phyloP scores from a whole-genome alignment of 2,888 invertebrate species.

The Nymphalis c-album region DNA sequence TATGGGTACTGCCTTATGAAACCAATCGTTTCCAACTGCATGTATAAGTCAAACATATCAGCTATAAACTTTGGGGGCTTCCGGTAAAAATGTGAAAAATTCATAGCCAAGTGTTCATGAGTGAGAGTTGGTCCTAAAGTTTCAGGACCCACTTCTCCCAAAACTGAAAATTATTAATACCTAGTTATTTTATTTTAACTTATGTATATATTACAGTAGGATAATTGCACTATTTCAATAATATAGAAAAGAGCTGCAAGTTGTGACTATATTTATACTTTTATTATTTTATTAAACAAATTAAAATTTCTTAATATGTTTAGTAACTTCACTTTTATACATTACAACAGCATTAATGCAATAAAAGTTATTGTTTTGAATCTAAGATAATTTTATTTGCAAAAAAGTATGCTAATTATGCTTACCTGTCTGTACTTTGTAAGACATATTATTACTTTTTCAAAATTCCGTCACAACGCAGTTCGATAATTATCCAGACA shows the following conservation, averaged over 20 bases:
- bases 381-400: too few species aligned
- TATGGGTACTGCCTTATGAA: slow-evolving; percentile 88
- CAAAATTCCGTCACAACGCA: not conserved
- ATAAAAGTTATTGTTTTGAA: too few species aligned
- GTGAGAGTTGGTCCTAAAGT: slow-evolving; percentile 85
- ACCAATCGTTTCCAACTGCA: slow-evolving; percentile 82
- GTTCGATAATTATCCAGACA: too few species aligned
- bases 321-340: too few species aligned
- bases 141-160: slow-evolving; percentile 81
- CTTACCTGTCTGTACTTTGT: slow-evolving; percentile 61
- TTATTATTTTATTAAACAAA: too few species aligned
- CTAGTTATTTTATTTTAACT: not conserved
- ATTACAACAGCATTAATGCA: too few species aligned
- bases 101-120: slow-evolving; percentile 87
- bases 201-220: too few species aligned
- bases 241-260: too few species aligned
- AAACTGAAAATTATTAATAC: slow-evolving; percentile 72
- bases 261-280: too few species aligned
- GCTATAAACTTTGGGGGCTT: slow-evolving; percentile 79
- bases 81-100: slow-evolving; percentile 83
- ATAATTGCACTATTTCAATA: too few species aligned
- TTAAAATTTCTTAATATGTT: too few species aligned
- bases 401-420: not conserved
- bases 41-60: slow-evolving; percentile 53
- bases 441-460: slow-evolving; percentile 48